A percentile compares a stretch with the other conserved stretches of the same genome.
Evolutionary conservation across 92 coral and sea anemone species (phyloP).

Genomic region (Ricordea florida): DNA sequence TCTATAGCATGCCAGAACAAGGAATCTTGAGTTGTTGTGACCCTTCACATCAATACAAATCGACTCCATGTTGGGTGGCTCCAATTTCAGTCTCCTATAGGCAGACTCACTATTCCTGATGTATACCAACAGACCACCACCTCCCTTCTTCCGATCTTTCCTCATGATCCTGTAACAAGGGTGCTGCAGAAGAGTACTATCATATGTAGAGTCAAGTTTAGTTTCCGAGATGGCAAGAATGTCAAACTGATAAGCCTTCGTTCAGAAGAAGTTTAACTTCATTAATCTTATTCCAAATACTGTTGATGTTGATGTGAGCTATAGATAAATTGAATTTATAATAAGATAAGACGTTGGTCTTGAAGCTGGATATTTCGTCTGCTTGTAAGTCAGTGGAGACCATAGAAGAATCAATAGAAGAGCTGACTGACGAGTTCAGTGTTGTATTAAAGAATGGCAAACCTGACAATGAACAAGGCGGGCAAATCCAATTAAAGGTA

Average conservation of each 20-base stretch:
- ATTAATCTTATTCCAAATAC: constrained; percentile 52
- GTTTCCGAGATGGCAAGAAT: constrained; percentile 55
- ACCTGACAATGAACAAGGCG: not conserved
- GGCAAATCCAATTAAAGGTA: too few species aligned
- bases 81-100: constrained; percentile 36
- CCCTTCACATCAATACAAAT: constrained; percentile 53
- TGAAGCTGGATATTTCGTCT: constrained; percentile 24
- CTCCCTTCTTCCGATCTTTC: constrained; percentile 42
- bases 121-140: constrained; percentile 51
- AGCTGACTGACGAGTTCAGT: constrained; percentile 5
- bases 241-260: constrained; percentile 39
- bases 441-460: not conserved
- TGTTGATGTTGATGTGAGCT: constrained; percentile 46
- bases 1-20: constrained; percentile 48
- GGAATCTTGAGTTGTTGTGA: constrained; percentile 20
- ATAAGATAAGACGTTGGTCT: constrained; percentile 17
- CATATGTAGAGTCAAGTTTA: constrained; percentile 22
- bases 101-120: not conserved
- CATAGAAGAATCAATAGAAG: constrained; percentile 16
- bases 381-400: constrained; percentile 6
- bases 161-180: constrained; percentile 44
- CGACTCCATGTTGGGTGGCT: constrained; percentile 42
- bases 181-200: constrained; percentile 12
- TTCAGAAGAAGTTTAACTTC: constrained; percentile 46
- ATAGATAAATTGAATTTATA: constrained; percentile 21